Base-by-base conservation (phyloP, 2,888 invertebrate species). In the Netelia melanura region DNA sequence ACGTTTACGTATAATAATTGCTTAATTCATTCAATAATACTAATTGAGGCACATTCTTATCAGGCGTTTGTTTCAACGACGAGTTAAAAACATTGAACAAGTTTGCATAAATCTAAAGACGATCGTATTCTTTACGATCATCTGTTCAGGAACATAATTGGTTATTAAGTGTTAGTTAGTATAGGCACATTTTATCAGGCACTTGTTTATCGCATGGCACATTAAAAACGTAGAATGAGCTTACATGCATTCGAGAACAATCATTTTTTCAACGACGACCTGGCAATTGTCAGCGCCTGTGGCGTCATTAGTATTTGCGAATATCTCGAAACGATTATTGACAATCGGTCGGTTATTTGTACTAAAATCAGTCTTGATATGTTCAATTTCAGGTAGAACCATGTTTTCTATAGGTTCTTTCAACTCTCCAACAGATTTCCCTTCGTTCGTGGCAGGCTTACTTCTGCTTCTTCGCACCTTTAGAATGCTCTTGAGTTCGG, bases 401-500 rank as follows among this genome's bases (percentile, higher is more conserved):
- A 71, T 77, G 25, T 52, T 72, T 77, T 86, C 75, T 43, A 48
- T 48, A 0, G 25, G 52, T 64, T 58, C 62, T 5, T 10, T 54
- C 9, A 44, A 14, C 17, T 54, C 62, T 10, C 10, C 52, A 21
- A 84, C 58, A 65, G 64, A 30, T 67, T 80, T 61, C 14, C 48
- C 14, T 43, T 9, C 58, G 10, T 17, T 52, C 56, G 23, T 48
- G 23, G 43, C 23, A 2, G 30, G 23, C n/a, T 82, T 76, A 44
- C 75, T 78, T 48, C 64, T 30, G 11, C 61, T 23, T 65, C 54
- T 56, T 61, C 86, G 85, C 17, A 56, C 38, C n/a, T 23, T 54
- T n/a, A 90, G 78, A 0, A 89, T 74, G 25, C 83, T 77, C 58
- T 88, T 87, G 5, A 91, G 78, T n/a, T 89, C 87, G 3, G 91